Base-by-base conservation (phyloP, 2,797 vertebrate species). In the Numenius phaeopus region DNA sequence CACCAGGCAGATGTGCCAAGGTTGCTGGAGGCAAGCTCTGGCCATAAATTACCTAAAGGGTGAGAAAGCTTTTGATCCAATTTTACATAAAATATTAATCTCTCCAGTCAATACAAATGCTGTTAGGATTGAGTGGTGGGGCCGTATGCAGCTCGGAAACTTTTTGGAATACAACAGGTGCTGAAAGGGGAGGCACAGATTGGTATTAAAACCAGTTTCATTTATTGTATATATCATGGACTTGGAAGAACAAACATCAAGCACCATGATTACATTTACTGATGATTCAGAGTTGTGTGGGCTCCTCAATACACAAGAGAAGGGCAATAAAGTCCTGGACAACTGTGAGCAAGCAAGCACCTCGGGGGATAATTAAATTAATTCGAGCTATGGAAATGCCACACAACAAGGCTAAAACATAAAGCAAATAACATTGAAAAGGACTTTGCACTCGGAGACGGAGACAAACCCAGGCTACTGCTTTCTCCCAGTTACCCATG, bases 271-370 rank as follows among this genome's bases (percentile, higher is more conserved):
- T 88, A 77, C 61, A 72, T 92, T 94, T 94, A 75, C 64, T 58
- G 86, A 92, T 97, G 96, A 91, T 94, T 98, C 97, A 96, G 87
- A 94, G 82, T 75, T 87, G 64, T 83, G 82, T 94, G 89, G 92
- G 89, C 85, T 85, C 76, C 81, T 90, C 92, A 26, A 59, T 92
- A 76, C 34, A 75, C 89, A 85, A 87, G 64, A 94, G 83, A 44
- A 50, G 29, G 90, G 75, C 83, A 91, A 90, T 80, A 93, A 83
- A 84, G 93, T 72, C 80, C 83, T 4, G 81, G 96, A 58, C 86
- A 94, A 95, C 86, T 85, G 30, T 49, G 94, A 95, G 73, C 95
- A 90, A 87, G 79, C 93, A 79, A 76, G 77, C 40, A 84, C 90
- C 78, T 95, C 39, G 0, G 57, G 89, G 84, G 71, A 94, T 94